Base-by-base conservation (phyloP, 2,888 invertebrate genomes). In the Caenorhabditis sp. region DNA sequence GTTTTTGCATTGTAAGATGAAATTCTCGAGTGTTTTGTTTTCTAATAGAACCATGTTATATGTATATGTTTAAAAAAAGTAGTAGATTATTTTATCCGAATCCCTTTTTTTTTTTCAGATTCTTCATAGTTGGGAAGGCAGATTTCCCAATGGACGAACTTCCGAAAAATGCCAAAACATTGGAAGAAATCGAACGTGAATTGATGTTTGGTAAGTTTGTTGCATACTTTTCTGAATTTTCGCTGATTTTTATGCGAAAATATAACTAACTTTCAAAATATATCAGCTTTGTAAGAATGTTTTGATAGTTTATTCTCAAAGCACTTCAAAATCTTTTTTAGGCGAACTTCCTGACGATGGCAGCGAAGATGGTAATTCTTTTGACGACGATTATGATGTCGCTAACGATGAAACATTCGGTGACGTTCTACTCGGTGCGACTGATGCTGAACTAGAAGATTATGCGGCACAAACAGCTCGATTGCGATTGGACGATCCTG, bases 391-490 rank as follows among this genome's bases (percentile, higher is more conserved):
- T 20, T 72, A 69, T 56, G 85, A 86, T 73, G 84, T 81, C 1
- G 80, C 80, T 31, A 86, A 86, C 59, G 86, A 86, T n/a, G 86
- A 86, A 64, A 86, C 86, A 3, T 86, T 86, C 50, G 86, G 86
- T 1, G 83, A 66, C 10, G 78, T 68, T 10, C 65, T 80, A 14
- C 70, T 70, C 20, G 54, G 62, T 26, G 63, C 70, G 5, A 63
- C 59, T 1, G 74, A 71, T 20, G 73, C 74, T 4, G 84, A 83
- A 27, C 38, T 85, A 21, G 84, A 81, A 49, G 76, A 77, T 36
- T 84, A 84, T 63, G 80, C 85, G 1, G 76, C 78, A 27, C 78
- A 84, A 81, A 83, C 84, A 21, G 83, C 80, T 56, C 69, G 67
- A n/a, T 64, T 84, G 2, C 60, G 77, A 8, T 59, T 84, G 50